Conservation (phyloP, 64 coral and sea anemone genomes). For the Porites lutea region DNA sequence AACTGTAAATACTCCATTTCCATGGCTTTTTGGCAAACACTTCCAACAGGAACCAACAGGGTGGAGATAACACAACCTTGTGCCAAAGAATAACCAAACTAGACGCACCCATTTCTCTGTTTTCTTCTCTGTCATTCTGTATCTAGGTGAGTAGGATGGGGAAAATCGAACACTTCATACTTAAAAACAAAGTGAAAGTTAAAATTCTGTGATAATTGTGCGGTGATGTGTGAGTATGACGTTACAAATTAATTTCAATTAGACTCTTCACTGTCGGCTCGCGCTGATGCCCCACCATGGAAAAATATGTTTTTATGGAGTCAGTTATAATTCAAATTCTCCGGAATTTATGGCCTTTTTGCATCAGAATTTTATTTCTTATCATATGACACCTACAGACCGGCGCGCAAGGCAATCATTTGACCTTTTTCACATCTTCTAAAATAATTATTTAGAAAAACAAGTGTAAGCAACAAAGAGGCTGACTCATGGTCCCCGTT, state of each 20-base stretch:
- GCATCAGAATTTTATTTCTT: too few species aligned
- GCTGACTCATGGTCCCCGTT: too few species aligned
- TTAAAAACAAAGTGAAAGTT: too few species aligned
- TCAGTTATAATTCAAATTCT: too few species aligned
- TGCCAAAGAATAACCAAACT: slow-evolving; percentile 21
- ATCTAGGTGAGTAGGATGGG: too few species aligned
- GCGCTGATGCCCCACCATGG: neutral
- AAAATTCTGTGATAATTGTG: neutral
- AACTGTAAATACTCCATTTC: slow-evolving; percentile 24
- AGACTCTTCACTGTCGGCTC: neutral
- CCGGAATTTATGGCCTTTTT: too few species aligned
- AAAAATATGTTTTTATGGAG: neutral
- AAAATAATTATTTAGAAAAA: too few species aligned
- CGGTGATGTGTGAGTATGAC: neutral
- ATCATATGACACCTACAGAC: too few species aligned
- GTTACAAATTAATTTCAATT: neutral
- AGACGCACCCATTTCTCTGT: slow-evolving; percentile 1
- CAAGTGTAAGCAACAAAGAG: too few species aligned
- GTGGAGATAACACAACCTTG: slow-evolving; percentile 15
- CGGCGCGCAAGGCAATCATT: too few species aligned
- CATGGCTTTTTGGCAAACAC: slow-evolving; percentile 23
- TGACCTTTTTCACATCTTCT: too few species aligned
- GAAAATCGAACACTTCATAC: too few species aligned
- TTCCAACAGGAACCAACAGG: slow-evolving; percentile 13
- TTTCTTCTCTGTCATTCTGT: neutral